A percentile compares a stretch with the other conserved stretches of the same genome.
Evolutionary conservation across 2,888 invertebrate genomes (phyloP).

Genomic region (Ennomos erosarius): DNA sequence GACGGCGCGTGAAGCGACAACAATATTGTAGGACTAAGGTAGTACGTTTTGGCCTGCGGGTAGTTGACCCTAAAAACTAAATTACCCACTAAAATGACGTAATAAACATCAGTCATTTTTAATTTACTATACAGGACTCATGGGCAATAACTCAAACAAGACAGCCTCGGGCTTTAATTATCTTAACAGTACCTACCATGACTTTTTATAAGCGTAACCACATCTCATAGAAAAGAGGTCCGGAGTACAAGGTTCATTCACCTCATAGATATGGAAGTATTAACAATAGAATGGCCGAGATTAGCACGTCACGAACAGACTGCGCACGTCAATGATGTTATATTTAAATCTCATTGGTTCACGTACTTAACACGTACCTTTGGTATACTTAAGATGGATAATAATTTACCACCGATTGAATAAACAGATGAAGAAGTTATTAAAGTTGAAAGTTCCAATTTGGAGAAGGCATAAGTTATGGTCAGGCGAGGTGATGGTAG

Average conservation of each 20-base stretch:
- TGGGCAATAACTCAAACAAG: constrained; percentile 7
- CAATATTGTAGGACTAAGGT: too few species aligned
- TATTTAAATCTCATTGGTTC: too few species aligned
- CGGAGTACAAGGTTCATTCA: constrained; percentile 37
- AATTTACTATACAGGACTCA: too few species aligned
- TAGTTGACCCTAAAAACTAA: too few species aligned
- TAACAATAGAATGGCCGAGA: constrained; percentile 59
- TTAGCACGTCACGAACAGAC: constrained; percentile 59
- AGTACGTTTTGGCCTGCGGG: too few species aligned
- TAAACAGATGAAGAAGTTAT: not conserved
- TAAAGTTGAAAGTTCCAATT: not conserved
- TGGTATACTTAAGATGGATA: not conserved
- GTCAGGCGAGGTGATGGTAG: too few species aligned
- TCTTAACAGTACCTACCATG: constrained; percentile 11
- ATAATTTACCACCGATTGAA: constrained; percentile 3
- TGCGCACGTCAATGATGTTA: not conserved
- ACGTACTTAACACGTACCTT: constrained; percentile 6
- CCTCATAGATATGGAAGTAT: constrained; percentile 37
- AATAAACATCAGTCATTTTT: too few species aligned
- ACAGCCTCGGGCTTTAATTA: constrained; percentile 15
- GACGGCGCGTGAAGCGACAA: too few species aligned
- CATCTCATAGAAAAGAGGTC: constrained; percentile 8
- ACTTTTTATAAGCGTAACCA: constrained; percentile 18
- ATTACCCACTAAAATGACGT: too few species aligned
- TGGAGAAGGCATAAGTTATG: not conserved